Evolutionary conservation across 1,140 invertebrate genomes (phyloP).

Genomic region (Neotoxoptera formosana): DNA sequence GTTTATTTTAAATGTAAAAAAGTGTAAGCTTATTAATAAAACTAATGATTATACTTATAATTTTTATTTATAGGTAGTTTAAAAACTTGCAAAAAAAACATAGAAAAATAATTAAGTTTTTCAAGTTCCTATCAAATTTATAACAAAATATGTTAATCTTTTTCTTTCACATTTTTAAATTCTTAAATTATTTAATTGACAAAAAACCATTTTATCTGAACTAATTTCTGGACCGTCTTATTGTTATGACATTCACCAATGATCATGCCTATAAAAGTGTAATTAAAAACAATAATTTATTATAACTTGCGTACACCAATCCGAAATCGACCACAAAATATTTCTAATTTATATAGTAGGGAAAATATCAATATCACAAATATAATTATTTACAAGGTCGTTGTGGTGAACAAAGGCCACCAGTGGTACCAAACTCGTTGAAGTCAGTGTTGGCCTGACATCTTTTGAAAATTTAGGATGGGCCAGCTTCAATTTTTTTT

Average conservation of each 20-base stretch:
- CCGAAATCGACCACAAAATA: not conserved
- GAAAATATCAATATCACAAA: not conserved
- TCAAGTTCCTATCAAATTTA: not conserved
- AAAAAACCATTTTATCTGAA: not conserved
- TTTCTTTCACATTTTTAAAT: not conserved
- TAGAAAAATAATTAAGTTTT: not conserved
- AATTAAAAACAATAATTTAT: not conserved
- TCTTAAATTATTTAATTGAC: not conserved
- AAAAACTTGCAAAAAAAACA: not conserved
- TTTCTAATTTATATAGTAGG: not conserved
- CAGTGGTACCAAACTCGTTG: too few relatives aligned
- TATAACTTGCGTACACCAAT: not conserved
- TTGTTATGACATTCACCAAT: too few relatives aligned
- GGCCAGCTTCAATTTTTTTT: too few relatives aligned
- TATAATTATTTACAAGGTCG: not conserved
- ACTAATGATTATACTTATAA: not conserved
- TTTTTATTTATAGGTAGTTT: too few relatives aligned
- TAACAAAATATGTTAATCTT: not conserved
- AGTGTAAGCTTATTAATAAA: not conserved
- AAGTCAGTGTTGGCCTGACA: too few relatives aligned
- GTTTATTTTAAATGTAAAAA: too few relatives aligned
- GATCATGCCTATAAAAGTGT: too few relatives aligned
- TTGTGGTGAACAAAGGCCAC: too few relatives aligned
- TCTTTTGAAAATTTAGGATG: too few relatives aligned
- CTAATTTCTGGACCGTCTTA: too few relatives aligned